Evolutionary conservation across 2,797 vertebrate species (phyloP), one percentile per base, ranked within the genome.

Genomic region (Euthynnus affinis): DNA sequence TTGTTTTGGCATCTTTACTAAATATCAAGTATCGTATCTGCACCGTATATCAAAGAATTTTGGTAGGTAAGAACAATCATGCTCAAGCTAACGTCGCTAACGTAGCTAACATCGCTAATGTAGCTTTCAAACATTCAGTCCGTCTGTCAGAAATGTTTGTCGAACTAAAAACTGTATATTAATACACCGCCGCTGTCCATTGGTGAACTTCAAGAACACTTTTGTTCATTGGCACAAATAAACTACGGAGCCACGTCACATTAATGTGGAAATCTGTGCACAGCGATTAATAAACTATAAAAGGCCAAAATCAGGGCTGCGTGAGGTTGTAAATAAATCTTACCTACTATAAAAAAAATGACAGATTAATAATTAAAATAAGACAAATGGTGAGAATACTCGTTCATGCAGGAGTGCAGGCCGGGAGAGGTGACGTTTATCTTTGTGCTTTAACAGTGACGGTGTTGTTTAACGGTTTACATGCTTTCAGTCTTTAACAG

Each of bases 391-490:
- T 42, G 60, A 22, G 48, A 66, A 57, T 18, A 29, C 5, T 1
- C 14, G 23, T 25, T 61, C 68, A 25, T 42, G 51, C 40, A 3
- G 13, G 23, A 14, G 27, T 27, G 1, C 40, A 57, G 49, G 34
- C 46, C 60, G 20, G 65, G 48, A 60, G 40, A 65, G 55, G 71
- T 23, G 23, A 65, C n/a, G n/a, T 3, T 9, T 2, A 22, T 23
- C 9, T 74, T 74, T 80, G 83, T 82, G 83, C 83, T 85, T 72
- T 56, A 51, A 74, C 37, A 67, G 68, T 67, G 5, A 61, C 29
- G 37, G 9, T 13, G 22, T 4, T 51, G n/a, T n/a, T 25, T 9
- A 44, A 62, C 42, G 5, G 9, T 20, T 3, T 42, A 44, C 61
- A 5, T 55, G 32, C 46, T 49, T n/a, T 5, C 4, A 34, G 46